Percentiles rank a stretch among this genome's conserved stretches.
Conservation (phyloP, 2,888 invertebrate genomes). For the Rhogogaster chlorosoma region DNA sequence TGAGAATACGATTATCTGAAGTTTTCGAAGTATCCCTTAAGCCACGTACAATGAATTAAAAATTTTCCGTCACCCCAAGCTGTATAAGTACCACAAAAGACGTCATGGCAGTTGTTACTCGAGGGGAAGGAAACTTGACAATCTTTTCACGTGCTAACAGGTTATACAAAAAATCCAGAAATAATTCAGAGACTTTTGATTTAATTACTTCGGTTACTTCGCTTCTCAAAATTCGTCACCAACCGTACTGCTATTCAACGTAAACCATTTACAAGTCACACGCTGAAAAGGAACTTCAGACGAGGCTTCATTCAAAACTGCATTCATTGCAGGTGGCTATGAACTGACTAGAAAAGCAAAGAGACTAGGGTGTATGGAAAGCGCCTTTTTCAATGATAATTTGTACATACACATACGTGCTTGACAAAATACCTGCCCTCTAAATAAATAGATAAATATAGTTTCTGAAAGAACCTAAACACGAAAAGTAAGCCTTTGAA, state of each 20-base stretch:
- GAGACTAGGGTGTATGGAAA: neutral
- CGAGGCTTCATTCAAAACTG: neutral
- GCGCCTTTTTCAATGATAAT: neutral
- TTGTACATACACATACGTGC: neutral
- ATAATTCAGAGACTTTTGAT: slow-evolving; percentile 13
- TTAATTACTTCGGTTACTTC: neutral
- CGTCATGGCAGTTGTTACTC: neutral
- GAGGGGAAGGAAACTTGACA: neutral
- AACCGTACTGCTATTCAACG: slow-evolving; percentile 12
- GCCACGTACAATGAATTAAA: slow-evolving; percentile 18
- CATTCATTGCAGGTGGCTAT: neutral
- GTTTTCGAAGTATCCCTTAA: neutral
- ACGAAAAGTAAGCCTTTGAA: neutral
- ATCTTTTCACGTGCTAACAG: neutral
- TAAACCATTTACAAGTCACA: neutral
- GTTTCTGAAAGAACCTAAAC: neutral
- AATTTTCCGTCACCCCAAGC: neutral
- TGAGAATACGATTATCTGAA: slow-evolving; percentile 10
- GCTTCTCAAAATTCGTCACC: neutral
- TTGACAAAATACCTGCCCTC: neutral
- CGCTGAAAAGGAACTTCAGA: neutral
- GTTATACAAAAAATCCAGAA: neutral
- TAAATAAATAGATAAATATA: neutral
- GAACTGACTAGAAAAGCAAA: neutral
- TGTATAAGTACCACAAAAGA: neutral